A percentile compares a stretch with the other conserved stretches of the same genome.
phyloP scores from a whole-genome alignment of 2,888 invertebrate genomes.

The Brenthis hecate region DNA sequence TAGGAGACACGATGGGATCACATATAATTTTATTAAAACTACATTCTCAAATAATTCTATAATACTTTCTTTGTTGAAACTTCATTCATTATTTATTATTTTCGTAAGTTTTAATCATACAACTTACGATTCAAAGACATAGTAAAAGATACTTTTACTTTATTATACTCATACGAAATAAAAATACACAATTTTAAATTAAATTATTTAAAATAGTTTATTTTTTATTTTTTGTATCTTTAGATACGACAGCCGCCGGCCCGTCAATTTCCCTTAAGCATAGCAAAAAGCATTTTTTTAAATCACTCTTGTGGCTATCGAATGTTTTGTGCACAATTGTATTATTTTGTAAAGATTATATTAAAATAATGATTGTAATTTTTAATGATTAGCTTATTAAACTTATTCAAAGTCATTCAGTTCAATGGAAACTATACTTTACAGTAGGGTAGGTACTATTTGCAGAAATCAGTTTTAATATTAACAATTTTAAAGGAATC shows the following conservation, averaged over 20 bases:
- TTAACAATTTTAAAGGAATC: background rate
- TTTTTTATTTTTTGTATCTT: constrained; percentile 13
- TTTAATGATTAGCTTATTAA: background rate
- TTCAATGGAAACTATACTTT: background rate
- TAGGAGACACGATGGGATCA: constrained; percentile 65
- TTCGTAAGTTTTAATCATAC: background rate
- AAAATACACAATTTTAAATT: no score
- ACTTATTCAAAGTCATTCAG: background rate
- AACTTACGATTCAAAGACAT: no score
- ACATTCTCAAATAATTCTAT: constrained; percentile 33
- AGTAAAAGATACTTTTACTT: no score
- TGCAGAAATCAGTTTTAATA: constrained; percentile 9
- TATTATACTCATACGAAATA: background rate
- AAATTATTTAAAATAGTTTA: background rate
- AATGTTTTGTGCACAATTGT: background rate
- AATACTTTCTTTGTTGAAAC: constrained; percentile 33
- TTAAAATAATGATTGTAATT: background rate
- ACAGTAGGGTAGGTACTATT: background rate
- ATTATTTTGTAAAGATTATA: constrained; percentile 4
- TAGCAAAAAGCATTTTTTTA: constrained; percentile 6
- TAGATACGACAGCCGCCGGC: constrained; percentile 41
- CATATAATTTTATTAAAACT: constrained; percentile 44
- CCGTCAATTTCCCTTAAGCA: constrained; percentile 32
- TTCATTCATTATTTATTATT: background rate
- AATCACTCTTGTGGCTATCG: background rate